Base-by-base conservation (phyloP, 2,888 invertebrate species). In the Drosophila paramelanica region DNA sequence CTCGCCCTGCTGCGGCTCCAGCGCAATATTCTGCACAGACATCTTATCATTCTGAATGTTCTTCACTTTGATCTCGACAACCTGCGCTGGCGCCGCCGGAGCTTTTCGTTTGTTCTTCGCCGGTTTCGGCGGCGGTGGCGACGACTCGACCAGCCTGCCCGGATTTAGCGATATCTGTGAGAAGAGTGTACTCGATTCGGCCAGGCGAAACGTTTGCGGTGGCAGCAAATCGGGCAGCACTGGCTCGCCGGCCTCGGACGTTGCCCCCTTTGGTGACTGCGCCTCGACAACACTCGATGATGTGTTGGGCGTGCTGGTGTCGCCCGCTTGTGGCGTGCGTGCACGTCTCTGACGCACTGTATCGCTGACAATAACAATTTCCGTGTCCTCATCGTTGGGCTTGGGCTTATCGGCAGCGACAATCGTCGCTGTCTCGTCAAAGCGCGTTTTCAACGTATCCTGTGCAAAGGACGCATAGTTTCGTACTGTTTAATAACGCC, bases 21-120 rank as follows among this genome's bases (percentile, higher is more conserved):
- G 67, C 20, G 81, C 91, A 39, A 91, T 90, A 58, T 87, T 90
- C 52, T 88, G 88, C 41, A 91, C 93, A 5, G 93, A 93, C 75
- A 95, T 94, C 65, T 94, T 93, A 14, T 95, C 94, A 88, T 95
- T 95, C 1, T 94, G 92, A 52, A 96, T 95, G 91, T 96, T 96
- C 86, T 93, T 94, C 85, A 94, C 95, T 73, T 93, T 94, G 1
- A 96, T 94, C 84, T 94, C 96, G 13, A 96, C 96, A 74, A 95
- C 93, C 77, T 94, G 94, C 55, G 91, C 88, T 0, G 6, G 93
- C 11, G 65, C 89, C 47, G 67, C 64, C 0, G 80, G 80, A 1
- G 81, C 71, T 55, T 89, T 89, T 2, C 91, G 89, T 51, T 90
- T 92, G 78, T 91, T 92, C 61, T 88, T 70, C 1, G 47, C 39